Evolutionary conservation across 2,888 invertebrate species (phyloP).

Genomic region (Ophraella communa): DNA sequence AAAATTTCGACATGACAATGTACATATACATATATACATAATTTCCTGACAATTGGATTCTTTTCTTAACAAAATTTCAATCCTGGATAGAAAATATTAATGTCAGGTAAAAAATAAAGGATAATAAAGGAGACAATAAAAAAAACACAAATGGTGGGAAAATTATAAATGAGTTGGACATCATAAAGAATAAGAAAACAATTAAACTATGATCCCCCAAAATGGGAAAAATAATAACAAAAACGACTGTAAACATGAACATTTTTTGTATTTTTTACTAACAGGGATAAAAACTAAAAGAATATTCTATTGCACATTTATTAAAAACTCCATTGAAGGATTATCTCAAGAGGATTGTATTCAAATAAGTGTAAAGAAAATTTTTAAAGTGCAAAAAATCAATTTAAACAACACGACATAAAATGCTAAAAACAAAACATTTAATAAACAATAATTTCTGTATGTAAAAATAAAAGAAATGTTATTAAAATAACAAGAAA

Average conservation of each 20-base stretch:
- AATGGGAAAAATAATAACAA: neutral
- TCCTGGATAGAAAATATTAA: neutral
- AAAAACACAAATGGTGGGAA: too few species aligned
- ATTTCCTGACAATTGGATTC: too few species aligned
- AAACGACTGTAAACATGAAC: neutral
- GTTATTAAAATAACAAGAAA: conserved; percentile 2
- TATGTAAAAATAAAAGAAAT: neutral
- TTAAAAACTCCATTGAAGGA: neutral
- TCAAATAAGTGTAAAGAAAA: neutral
- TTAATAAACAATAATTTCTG: conserved; percentile 1
- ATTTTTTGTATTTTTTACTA: neutral
- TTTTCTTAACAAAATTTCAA: neutral
- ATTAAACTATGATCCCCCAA: too few species aligned
- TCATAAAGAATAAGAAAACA: too few species aligned
- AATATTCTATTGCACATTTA: neutral
- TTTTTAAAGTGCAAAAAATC: neutral
- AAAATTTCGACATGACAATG: neutral
- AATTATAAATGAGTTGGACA: too few species aligned
- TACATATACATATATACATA: too few species aligned
- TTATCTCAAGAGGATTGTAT: neutral
- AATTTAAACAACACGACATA: conserved; percentile 3
- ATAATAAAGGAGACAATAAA: too few species aligned
- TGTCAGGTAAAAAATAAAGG: neutral
- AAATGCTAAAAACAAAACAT: conserved; percentile 6
- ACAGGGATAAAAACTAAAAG: neutral